Evolutionary conservation across 2,888 invertebrate genomes (phyloP).

Genomic region (Eudasyphora cyanicolor): DNA sequence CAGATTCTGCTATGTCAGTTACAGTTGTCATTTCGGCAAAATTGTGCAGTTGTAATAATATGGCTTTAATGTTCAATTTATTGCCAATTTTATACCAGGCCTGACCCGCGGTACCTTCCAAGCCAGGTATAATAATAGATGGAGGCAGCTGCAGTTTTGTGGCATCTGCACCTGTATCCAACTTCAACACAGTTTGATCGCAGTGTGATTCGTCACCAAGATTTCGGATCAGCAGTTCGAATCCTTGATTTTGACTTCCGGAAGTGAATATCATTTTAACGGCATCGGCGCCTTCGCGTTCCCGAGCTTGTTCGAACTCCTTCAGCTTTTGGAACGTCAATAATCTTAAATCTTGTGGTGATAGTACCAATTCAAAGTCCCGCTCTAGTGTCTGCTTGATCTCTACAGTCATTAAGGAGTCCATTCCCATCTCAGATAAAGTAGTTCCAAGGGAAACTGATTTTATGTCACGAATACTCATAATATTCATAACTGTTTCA

Average conservation of each 20-base stretch:
- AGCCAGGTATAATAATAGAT: slow-evolving; percentile 83
- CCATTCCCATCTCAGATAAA: slow-evolving; percentile 94
- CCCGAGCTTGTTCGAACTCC: slow-evolving; percentile 73
- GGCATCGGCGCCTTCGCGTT: slow-evolving; percentile 71
- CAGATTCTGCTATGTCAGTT: slow-evolving; percentile 71
- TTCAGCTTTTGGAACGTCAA: slow-evolving; percentile 84
- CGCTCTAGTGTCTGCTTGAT: slow-evolving; percentile 94
- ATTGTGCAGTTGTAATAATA: slow-evolving; percentile 74
- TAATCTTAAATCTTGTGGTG: slow-evolving; percentile 80
- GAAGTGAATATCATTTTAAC: slow-evolving; percentile 76
- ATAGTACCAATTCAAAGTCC: slow-evolving; percentile 86
- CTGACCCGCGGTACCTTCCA: slow-evolving; percentile 84
- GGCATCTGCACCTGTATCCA: slow-evolving; percentile 79
- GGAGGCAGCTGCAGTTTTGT: slow-evolving; percentile 70
- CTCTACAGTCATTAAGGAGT: slow-evolving; percentile 97
- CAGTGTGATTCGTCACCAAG: slow-evolving; percentile 83
- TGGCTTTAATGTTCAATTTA: slow-evolving; percentile 70
- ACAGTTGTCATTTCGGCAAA: slow-evolving; percentile 72
- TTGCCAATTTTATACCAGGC: slow-evolving; percentile 77
- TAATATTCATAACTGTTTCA: slow-evolving; percentile 85
- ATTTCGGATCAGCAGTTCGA: slow-evolving; percentile 83
- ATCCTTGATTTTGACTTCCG: slow-evolving; percentile 78
- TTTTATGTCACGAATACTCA: slow-evolving; percentile 85
- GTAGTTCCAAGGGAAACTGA: slow-evolving; percentile 85
- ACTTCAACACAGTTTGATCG: slow-evolving; percentile 81